Base-by-base conservation (phyloP, 2,888 invertebrate species). In the Chrysodeixis includens region DNA sequence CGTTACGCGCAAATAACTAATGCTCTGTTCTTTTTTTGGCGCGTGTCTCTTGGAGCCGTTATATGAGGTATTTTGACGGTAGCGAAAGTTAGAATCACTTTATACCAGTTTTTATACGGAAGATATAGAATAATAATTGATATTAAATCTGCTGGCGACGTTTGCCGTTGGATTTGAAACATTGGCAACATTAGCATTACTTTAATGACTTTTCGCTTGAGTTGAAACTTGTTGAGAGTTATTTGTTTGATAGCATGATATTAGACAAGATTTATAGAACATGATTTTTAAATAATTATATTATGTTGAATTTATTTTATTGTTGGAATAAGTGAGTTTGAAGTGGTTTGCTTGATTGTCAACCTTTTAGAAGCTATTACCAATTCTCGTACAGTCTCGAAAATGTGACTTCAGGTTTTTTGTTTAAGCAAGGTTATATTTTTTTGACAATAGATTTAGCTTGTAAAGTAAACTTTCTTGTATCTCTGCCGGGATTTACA, bases 1-100 rank as follows among this genome's bases (percentile, higher is more conserved):
- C 93, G 94, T 94, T 94, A 94, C 94, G 93, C 93, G 93, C 90
- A 88, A 90, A 92, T 90, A 91, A 89, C 89, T 86, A 90, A 92
- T 88, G 85, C 83, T 81, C 82, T 81, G 85, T 86, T 88, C 88
- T 89, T 88, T 93, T 93, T 94, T 93, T 92, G 93, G 93, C 93
- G 89, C 93, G 94, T 93, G 93, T 92, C 90, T 89, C 88, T 89
- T 87, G 83, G 88, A 77, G 89, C 93, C 93, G 92, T 93, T 94
- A 93, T 91, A 87, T 86, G 90, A 86, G 86, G 85, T 86, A 87
- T 84, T 87, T 83, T 82, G 84, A 69, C 88, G 89, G 86, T 90
- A 93, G 94, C 94, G 94, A 95, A 95, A 94, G 94, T 95, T 94
- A 92, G 85, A 82, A 77, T 83, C 81, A 78, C 76, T 89, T 87